phyloP scores from a whole-genome alignment of 2,888 invertebrate species.

The Drosophila merina region DNA sequence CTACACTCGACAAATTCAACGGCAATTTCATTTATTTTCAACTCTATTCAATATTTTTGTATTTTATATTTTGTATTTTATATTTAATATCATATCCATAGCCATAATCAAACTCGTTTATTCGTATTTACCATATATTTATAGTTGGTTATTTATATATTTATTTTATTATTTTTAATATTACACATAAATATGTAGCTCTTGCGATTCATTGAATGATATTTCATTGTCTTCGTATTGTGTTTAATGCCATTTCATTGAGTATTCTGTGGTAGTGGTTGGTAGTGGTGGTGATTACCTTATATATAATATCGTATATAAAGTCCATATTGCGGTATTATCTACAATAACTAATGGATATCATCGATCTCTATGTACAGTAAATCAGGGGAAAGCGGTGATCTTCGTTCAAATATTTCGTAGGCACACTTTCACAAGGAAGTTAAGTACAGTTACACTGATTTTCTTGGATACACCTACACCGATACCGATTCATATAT shows the following conservation, averaged over 20 bases:
- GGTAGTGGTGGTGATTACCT: neutral
- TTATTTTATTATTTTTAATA: slow-evolving; percentile 3
- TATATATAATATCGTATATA: neutral
- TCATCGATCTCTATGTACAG: slow-evolving; percentile 1
- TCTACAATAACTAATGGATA: slow-evolving; percentile 10
- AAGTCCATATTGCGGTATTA: slow-evolving; percentile 3
- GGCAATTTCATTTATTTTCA: slow-evolving; percentile 40
- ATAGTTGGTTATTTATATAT: slow-evolving; percentile 5
- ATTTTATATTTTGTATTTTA: slow-evolving; percentile 2
- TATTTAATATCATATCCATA: slow-evolving; percentile 23
- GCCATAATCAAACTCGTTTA: slow-evolving; percentile 41
- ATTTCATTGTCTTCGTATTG: slow-evolving; percentile 77
- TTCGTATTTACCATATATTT: slow-evolving; percentile 36
- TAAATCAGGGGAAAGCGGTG: slow-evolving; percentile 1
- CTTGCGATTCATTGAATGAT: slow-evolving; percentile 73
- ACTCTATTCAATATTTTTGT: slow-evolving; percentile 28
- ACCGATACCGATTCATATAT: neutral
- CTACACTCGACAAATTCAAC: slow-evolving; percentile 36
- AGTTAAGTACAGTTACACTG: slow-evolving; percentile 1
- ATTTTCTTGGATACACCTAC: neutral
- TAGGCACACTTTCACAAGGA: slow-evolving; percentile 9
- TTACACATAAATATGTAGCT: slow-evolving; percentile 52
- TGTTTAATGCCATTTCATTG: slow-evolving; percentile 37
- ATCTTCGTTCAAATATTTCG: neutral
- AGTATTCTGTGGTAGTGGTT: slow-evolving; percentile 1